Evolutionary conservation across 1,140 invertebrate genomes (phyloP), one percentile per base, ranked within the genome.

Genomic region (Lepidostoma basale): DNA sequence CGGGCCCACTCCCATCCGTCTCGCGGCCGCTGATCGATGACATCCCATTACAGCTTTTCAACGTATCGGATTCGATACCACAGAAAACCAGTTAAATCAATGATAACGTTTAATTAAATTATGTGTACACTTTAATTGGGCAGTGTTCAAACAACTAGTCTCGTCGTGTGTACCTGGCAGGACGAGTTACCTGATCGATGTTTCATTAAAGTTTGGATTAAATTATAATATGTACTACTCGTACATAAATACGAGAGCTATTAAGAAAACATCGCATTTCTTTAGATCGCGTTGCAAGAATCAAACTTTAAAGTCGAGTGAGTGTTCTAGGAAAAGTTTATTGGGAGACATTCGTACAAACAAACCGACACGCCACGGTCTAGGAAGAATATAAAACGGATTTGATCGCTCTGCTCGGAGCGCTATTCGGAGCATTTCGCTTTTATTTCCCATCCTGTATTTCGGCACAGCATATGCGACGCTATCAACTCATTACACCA

Each of bases 61-160:
- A 56, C 20, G 9, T 28, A 56, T 36, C 30, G 9, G 18, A 30
- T 33, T 56, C 14, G 52, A 56, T 36, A 30, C 28, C 22, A 30
- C 4, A 16, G n/a, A 14, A 16, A 56, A 56, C 52, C 52, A 30
- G 52, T 56, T 56, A 39, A 56, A 56, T 56, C 30, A 26, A 39
- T 56, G 28, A 33, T 56, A 56, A 10, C 16, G 3, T 56, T 56
- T 56, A 56, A 54, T 56, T 33, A 39, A 56, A 56, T 39, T 36
- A 56, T 2, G 52, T 56, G 52, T 56, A 12, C 28, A 39, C 30
- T 56, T 33, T 33, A 56, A 56, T 56, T 56, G 26, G 52, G 33
- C 8, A 20, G 16, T 33, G 26, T 20, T 36, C 18, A 56, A 39
- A 20, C 12, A 9, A 22, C 52, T 39, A n/a, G n/a, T n/a, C n/a